Evolutionary conservation across 2,888 invertebrate genomes (phyloP).

Genomic region (Drosophila antonietae): DNA sequence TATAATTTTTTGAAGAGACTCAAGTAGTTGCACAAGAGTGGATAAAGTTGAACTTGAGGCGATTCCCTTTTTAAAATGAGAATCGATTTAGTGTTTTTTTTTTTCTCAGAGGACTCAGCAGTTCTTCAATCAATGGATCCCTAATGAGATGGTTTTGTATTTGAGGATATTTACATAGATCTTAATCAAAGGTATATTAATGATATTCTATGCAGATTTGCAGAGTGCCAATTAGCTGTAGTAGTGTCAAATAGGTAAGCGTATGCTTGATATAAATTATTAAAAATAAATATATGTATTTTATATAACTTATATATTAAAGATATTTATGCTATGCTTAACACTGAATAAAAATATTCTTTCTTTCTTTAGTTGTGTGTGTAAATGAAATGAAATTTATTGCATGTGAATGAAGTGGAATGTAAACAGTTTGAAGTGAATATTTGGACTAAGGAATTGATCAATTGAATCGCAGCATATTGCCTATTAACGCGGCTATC

Average conservation of each 20-base stretch:
- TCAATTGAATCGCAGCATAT: background rate
- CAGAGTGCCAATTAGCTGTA: background rate
- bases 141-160: background rate
- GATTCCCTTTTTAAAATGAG: background rate
- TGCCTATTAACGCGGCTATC: background rate
- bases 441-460: background rate
- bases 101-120: background rate
- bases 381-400: background rate
- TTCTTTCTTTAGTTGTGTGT: background rate
- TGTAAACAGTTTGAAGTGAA: background rate
- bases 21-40: background rate
- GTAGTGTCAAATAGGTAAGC: background rate
- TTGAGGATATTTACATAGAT: background rate
- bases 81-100: background rate
- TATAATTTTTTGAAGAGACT: slow-evolving; percentile 6
- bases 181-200: background rate
- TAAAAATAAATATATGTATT: too few relatives aligned
- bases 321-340: too few relatives aligned
- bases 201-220: background rate
- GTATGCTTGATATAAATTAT: background rate
- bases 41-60: slow-evolving; percentile 1
- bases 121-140: background rate
- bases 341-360: too few relatives aligned
- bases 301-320: too few relatives aligned
- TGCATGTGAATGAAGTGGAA: background rate